Conservation (phyloP, 37 sponge, comb jelly and placozoan genomes). For the Aplysina aerophoba region DNA sequence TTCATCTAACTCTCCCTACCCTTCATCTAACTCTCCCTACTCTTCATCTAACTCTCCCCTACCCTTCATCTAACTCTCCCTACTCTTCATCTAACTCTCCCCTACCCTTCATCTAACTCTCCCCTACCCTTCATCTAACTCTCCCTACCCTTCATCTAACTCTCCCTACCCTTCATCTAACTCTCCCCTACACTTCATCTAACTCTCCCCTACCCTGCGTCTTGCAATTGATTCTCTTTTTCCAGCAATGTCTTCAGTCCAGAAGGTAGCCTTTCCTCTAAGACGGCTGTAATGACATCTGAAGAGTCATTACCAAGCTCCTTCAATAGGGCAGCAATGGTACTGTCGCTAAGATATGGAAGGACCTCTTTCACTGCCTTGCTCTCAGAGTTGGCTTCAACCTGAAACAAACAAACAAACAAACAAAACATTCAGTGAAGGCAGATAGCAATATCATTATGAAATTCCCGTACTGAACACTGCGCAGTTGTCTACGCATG, state of each 20-base stretch:
- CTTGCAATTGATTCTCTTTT: neutral
- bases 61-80: no score
- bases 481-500: no score
- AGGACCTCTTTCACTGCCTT: conserved; percentile 64
- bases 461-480: no score
- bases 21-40: no score
- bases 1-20: neutral
- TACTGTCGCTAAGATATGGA: conserved; percentile 56
- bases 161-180: no score
- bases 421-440: neutral
- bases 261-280: neutral
- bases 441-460: no score
- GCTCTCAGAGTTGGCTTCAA: neutral
- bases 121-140: no score
- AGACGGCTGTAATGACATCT: conserved; percentile 20
- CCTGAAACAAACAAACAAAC: neutral
- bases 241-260: neutral
- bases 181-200: no score
- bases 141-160: no score
- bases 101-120: no score
- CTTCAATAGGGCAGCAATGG: conserved; percentile 46
- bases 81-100: no score
- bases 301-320: conserved; percentile 3
- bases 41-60: no score
- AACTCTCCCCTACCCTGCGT: neutral